phyloP scores from a whole-genome alignment of 2,888 invertebrate genomes.

The Thysanoteuthis rhombus region DNA sequence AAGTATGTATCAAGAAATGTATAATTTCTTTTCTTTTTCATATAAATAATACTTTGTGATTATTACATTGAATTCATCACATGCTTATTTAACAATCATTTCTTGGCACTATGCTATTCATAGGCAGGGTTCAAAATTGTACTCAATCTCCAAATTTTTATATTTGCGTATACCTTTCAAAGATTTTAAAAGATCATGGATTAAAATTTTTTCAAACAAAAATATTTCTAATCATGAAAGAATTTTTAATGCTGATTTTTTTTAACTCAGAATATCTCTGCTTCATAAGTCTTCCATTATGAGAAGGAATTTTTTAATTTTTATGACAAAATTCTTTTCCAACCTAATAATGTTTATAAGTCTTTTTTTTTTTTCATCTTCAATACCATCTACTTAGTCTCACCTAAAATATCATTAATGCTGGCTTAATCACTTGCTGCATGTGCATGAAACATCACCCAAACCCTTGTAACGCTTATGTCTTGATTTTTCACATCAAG shows the following conservation, averaged over 20 bases:
- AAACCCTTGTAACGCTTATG: constrained; percentile 12
- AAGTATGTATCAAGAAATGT: not conserved
- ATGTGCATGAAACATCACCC: not conserved
- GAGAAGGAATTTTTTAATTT: not conserved
- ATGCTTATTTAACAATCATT: not conserved
- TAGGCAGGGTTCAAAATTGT: not conserved
- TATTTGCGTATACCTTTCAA: not conserved
- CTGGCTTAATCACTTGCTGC: not conserved
- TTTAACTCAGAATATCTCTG: not conserved
- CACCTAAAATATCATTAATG: not conserved
- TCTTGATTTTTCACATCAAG: not conserved
- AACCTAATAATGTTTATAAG: not conserved
- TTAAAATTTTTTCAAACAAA: not conserved
- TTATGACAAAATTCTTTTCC: not conserved
- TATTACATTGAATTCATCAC: not conserved
- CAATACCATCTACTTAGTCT: not conserved
- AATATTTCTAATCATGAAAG: not conserved
- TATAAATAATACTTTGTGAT: no score
- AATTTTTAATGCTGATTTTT: not conserved
- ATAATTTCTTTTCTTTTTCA: not conserved
- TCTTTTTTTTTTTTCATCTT: not conserved
- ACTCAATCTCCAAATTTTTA: not conserved
- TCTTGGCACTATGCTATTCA: not conserved
- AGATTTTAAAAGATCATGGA: not conserved
- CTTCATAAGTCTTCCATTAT: not conserved